Conservation (phyloP, 2,797 vertebrate genomes). For the Typhlichthys subterraneus region DNA sequence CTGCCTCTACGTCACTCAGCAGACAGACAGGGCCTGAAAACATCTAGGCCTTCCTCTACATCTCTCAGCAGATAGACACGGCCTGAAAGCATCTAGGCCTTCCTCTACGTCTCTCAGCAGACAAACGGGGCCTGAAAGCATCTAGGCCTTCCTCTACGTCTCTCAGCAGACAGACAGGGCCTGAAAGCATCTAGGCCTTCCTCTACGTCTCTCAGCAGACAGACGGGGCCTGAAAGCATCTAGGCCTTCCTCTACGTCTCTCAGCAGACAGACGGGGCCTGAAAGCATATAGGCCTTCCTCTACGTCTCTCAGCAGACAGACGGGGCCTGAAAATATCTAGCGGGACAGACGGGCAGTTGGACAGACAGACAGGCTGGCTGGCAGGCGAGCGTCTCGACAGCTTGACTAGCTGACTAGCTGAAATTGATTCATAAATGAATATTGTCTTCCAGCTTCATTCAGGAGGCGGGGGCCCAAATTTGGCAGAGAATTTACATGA, state of each 20-base stretch:
- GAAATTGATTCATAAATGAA: slow-evolving; percentile 87
- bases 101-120: too few species aligned
- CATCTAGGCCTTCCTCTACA: too few species aligned
- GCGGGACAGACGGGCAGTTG: slow-evolving; percentile 1
- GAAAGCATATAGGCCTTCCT: background rate
- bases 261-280: too few species aligned
- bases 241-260: slow-evolving; percentile 14
- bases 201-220: slow-evolving; percentile 13
- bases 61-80: too few species aligned
- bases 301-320: slow-evolving; percentile 14
- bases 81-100: too few species aligned
- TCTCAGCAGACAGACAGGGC: too few species aligned
- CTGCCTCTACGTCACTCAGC: slow-evolving; percentile 12
- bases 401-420: slow-evolving; percentile 73
- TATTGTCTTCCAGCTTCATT: slow-evolving; percentile 80
- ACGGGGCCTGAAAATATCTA: too few species aligned
- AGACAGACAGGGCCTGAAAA: too few species aligned
- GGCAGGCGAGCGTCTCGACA: slow-evolving; percentile 42
- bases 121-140: too few species aligned
- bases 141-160: too few species aligned
- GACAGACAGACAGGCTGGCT: slow-evolving; percentile 1
- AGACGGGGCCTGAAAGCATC: too few species aligned
- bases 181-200: background rate
- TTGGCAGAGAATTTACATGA: slow-evolving; percentile 86
- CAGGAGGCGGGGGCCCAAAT: slow-evolving; percentile 39